A percentile compares a stretch with the other conserved stretches of the same genome.
phyloP scores from a whole-genome alignment of 2,113 vertebrate species.

The Rhegmatorhina hoffmannsi region DNA sequence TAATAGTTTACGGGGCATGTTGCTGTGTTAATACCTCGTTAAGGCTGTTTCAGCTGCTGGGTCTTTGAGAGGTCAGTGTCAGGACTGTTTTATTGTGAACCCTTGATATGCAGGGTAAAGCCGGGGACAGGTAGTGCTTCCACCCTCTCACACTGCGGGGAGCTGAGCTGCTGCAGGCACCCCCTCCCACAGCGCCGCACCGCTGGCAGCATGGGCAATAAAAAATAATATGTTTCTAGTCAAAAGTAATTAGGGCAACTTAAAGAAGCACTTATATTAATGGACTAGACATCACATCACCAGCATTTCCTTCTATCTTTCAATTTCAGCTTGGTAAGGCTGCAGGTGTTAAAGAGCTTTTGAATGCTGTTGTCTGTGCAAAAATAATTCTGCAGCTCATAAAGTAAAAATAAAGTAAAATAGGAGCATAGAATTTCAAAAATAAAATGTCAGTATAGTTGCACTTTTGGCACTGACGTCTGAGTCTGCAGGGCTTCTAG shows the following conservation, averaged over 20 bases:
- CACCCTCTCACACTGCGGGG: constrained; percentile 42
- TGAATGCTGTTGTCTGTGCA: constrained; percentile 50
- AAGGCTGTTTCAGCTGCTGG: constrained; percentile 76
- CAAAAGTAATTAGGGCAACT: constrained; percentile 59
- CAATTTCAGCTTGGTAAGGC: not conserved
- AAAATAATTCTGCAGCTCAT: constrained; percentile 29
- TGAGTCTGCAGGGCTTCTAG: not conserved
- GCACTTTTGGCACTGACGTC: not conserved
- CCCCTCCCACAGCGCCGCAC: not conserved
- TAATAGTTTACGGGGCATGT: constrained; percentile 68
- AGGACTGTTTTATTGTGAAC: constrained; percentile 76
- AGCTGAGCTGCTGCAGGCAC: constrained; percentile 10
- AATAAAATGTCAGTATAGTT: not conserved
- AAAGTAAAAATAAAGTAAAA: constrained; percentile 44
- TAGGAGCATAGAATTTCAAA: constrained; percentile 38
- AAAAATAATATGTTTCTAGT: constrained; percentile 66
- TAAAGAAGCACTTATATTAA: constrained; percentile 52
- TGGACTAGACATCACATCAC: constrained; percentile 27
- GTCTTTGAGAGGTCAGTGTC: constrained; percentile 81
- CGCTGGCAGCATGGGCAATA: constrained; percentile 13
- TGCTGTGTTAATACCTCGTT: constrained; percentile 80
- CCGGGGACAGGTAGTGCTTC: constrained; percentile 64
- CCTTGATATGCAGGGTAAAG: constrained; percentile 75
- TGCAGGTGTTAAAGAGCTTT: constrained; percentile 60
- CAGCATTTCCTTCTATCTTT: not conserved